Conservation (phyloP, 2,797 vertebrate genomes). For the Gymnopithys bicolor region DNA sequence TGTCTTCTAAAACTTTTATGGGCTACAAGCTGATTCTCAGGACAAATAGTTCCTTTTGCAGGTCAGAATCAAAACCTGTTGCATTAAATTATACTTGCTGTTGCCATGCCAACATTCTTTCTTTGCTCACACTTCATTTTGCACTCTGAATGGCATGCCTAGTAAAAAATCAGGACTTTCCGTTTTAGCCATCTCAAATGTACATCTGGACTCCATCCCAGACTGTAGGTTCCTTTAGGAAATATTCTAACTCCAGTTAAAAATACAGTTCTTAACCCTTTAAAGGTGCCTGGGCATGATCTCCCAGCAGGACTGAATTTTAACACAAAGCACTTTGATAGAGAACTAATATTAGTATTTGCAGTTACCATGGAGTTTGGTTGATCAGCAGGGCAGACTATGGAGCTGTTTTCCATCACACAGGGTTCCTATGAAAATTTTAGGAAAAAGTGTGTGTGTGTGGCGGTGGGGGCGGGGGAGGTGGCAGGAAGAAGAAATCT, state of each 20-base stretch:
- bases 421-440: not conserved
- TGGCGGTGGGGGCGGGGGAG: too few relatives aligned
- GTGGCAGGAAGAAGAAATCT: not conserved
- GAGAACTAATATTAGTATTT: not conserved
- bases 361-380: not conserved
- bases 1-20: conserved; percentile 53
- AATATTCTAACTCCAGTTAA: conserved; percentile 49
- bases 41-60: conserved; percentile 56
- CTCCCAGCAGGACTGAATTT: not conserved
- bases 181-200: conserved; percentile 55
- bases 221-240: conserved; percentile 57
- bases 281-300: conserved; percentile 6
- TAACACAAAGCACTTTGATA: not conserved
- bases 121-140: conserved; percentile 61
- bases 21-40: conserved; percentile 12
- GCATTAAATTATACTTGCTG: conserved; percentile 51
- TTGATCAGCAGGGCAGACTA: not conserved
- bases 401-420: not conserved
- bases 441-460: not conserved
- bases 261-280: conserved; percentile 42
- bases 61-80: conserved; percentile 57
- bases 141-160: conserved; percentile 43
- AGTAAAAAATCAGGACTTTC: conserved; percentile 64
- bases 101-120: conserved; percentile 56
- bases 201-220: conserved; percentile 63